These are phyloP conservation scores for Neomonachus schauinslandi DNA, from an alignment of 2,113 vertebrate genomes.

Conservation along the genomic window DNA sequence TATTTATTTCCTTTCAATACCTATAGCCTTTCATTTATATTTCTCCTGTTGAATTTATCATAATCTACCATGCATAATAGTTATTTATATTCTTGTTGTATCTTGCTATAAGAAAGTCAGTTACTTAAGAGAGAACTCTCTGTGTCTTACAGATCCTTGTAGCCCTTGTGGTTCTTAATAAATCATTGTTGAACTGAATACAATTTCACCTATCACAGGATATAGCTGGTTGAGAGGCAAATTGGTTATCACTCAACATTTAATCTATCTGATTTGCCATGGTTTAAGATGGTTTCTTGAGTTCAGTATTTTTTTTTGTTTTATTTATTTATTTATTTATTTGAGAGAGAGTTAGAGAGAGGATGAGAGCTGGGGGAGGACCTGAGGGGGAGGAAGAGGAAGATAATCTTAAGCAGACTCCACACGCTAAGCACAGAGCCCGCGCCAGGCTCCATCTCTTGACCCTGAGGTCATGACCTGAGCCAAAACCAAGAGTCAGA, in stretches of 20 bases:
- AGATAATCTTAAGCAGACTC: not conserved
- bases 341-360: not conserved
- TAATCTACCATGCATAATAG: not conserved
- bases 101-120: constrained; percentile 10
- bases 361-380: not conserved
- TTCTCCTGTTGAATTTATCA: not conserved
- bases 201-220: not conserved
- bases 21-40: not conserved
- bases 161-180: not conserved
- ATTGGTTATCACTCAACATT: constrained; percentile 43
- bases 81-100: not conserved
- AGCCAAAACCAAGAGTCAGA: not conserved
- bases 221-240: not conserved
- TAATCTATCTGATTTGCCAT: constrained; percentile 26
- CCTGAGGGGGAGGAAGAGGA: not conserved
- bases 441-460: not conserved
- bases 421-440: not conserved
- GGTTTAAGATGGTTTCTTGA: not conserved
- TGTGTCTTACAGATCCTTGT: not conserved
- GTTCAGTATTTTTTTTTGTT: not conserved
- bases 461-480: not conserved
- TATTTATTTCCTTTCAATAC: not conserved
- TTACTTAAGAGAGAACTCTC: not conserved
- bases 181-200: not conserved
- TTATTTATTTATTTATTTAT: not conserved